Base-by-base conservation (phyloP, 2,888 invertebrate genomes). In the Nebria salina region DNA sequence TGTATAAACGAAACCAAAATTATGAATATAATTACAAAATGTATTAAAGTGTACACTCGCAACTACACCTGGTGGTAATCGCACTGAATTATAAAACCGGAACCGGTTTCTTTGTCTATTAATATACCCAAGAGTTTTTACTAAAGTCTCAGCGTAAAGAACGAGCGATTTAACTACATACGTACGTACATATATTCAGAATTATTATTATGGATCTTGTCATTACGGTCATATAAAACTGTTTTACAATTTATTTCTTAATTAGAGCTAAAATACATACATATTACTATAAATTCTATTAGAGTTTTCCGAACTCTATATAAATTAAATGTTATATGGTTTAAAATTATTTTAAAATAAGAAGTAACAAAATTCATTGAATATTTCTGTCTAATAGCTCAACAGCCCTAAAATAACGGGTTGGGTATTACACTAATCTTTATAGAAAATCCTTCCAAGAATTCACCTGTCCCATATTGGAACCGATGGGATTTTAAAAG, bases 91-190 rank as follows among this genome's bases (percentile, higher is more conserved):
- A 25, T 68, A 68, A 25, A 26, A 25, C 20, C 68, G 26, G 20
- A 68, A 68, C 68, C 68, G 68, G 68, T 68, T 68, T 68, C 68
- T 68, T 68, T 68, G 68, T 68, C 68, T 68, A 68, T 68, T 68
- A 68, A 68, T 68, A 68, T 68, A 7, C 26, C 8, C 26, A 20
- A 25, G 20, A 68, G 20, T 68, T 6, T 68, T 66, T 66, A 20
- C 25, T 43, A 8, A 9, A 20, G 20, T 20, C 9, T 43, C 11
- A 1, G 54, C 8, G 8, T 5, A 13, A 54, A 54, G 54, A 54
- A 54, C 54, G 13, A 11, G 54, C 54, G 54, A 54, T 54, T 54
- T 7, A 54, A 54, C 54, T 54, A 34, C 34, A 34, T 34, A 34
- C 34, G 34, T 34, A 34, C 34, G 2, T 34, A 34, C 34, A 5